Evolutionary conservation across 2,113 vertebrate genomes (phyloP).

Genomic region (Arvicanthis niloticus): DNA sequence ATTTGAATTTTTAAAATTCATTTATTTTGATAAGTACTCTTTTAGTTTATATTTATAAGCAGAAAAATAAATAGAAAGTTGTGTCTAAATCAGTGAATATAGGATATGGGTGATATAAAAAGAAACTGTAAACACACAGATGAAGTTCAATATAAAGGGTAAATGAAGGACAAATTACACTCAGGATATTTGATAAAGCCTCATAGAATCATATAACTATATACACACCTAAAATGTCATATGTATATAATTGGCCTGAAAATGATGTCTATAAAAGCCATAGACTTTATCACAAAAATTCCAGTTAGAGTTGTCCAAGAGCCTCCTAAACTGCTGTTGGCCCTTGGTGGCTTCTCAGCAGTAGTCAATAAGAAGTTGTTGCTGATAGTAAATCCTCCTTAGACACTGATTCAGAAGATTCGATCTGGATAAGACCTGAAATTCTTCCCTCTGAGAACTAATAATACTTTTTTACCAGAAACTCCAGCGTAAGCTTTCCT

Average conservation of each 20-base stretch:
- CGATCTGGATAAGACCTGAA: neutral
- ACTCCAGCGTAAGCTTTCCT: neutral
- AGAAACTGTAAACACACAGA: neutral
- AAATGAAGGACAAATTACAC: neutral
- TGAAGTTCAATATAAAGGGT: neutral
- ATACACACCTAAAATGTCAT: no score
- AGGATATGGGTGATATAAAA: neutral
- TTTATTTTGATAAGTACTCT: neutral
- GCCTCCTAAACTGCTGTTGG: neutral
- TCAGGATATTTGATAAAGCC: neutral
- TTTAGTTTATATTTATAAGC: neutral
- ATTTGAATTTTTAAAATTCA: neutral
- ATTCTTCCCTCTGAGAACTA: neutral
- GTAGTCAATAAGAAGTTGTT: neutral
- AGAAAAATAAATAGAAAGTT: neutral
- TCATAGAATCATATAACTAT: neutral
- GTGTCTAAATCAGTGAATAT: neutral
- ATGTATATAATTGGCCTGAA: neutral
- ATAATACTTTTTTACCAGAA: neutral
- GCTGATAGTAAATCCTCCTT: neutral
- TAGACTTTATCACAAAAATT: neutral
- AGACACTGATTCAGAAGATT: neutral
- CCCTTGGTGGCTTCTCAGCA: neutral
- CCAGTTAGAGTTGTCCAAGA: neutral
- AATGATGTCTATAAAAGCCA: neutral